Percentiles rank a stretch among this genome's conserved stretches.
phyloP scores from a whole-genome alignment of 2,797 vertebrate species.

The Notoglanidium macrostoma region DNA sequence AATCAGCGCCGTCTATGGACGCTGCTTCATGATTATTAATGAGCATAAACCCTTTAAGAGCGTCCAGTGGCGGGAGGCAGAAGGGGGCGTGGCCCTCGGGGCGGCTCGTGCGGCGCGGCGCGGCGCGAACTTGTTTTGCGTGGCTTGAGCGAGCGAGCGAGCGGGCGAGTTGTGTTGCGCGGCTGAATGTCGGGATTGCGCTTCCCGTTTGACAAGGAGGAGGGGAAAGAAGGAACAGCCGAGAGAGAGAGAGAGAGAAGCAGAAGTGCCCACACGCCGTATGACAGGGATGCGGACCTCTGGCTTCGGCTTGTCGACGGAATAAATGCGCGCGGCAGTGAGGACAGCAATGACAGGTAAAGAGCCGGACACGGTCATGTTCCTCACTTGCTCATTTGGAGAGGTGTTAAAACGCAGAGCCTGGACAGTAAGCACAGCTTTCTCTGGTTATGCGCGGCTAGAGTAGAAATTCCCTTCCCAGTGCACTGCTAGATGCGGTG shows the following conservation, averaged over 20 bases:
- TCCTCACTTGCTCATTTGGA: not conserved
- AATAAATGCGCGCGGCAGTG: constrained; percentile 69
- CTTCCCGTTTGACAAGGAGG: constrained; percentile 70
- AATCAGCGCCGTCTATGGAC: constrained; percentile 34
- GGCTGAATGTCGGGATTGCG: constrained; percentile 74
- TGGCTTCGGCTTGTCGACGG: constrained; percentile 63
- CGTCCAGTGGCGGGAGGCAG: constrained; percentile 62
- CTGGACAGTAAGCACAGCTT: not conserved
- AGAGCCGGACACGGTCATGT: not conserved
- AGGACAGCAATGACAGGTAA: constrained; percentile 59
- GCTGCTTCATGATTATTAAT: constrained; percentile 62
- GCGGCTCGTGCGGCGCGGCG: constrained; percentile 66
- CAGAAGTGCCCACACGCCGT: constrained; percentile 49
- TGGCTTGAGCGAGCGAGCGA: constrained; percentile 9
- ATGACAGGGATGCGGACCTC: constrained; percentile 72
- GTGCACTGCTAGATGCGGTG: not conserved
- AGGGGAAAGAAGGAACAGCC: constrained; percentile 61
- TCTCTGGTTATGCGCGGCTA: not conserved
- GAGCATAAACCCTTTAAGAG: constrained; percentile 34
- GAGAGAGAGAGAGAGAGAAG: constrained; percentile 38
- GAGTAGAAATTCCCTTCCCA: not conserved
- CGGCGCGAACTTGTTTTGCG: constrained; percentile 75
- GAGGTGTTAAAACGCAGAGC: not conserved
- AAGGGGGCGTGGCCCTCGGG: constrained; percentile 66
- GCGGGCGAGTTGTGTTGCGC: constrained; percentile 48